Percentiles rank a stretch among this genome's conserved stretches.
Conservation (phyloP, 2,113 vertebrate genomes). For the Gambusia holbrooki region DNA sequence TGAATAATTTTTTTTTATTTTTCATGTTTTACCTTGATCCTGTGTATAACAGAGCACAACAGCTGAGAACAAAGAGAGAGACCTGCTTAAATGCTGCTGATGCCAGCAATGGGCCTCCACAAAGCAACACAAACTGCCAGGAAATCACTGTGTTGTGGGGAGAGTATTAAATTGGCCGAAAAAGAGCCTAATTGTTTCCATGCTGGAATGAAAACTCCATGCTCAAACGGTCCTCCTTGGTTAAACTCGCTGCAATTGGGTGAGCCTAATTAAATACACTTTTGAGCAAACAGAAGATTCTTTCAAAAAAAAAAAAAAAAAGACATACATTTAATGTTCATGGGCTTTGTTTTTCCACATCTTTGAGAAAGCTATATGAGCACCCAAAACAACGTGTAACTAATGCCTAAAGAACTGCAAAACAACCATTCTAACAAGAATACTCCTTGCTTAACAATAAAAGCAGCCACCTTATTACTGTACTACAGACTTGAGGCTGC, state of each 20-base stretch:
- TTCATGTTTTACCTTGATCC: constrained; percentile 41
- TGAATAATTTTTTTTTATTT: constrained; percentile 17
- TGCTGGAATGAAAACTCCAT: constrained; percentile 44
- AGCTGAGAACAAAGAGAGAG: constrained; percentile 63
- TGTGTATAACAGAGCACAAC: constrained; percentile 41
- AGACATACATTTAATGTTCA: background rate
- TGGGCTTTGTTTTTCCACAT: background rate
- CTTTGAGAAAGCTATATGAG: constrained; percentile 1
- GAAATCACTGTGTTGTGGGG: constrained; percentile 54
- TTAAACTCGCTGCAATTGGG: constrained; percentile 24
- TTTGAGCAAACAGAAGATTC: constrained; percentile 2
- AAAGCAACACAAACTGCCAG: constrained; percentile 59
- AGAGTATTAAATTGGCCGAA: constrained; percentile 56
- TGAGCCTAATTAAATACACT: background rate
- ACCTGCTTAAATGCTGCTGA: constrained; percentile 58
- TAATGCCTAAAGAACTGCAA: constrained; percentile 4
- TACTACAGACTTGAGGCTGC: constrained; percentile 46
- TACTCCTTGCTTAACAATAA: constrained; percentile 35
- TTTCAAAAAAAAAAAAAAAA: background rate
- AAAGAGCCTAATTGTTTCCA: constrained; percentile 56
- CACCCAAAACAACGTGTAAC: constrained; percentile 14
- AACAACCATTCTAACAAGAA: constrained; percentile 4
- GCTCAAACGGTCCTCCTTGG: constrained; percentile 40
- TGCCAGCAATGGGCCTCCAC: constrained; percentile 52
- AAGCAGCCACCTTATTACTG: constrained; percentile 27